Percentiles rank a stretch among this genome's conserved stretches.
phyloP scores from a whole-genome alignment of 2,888 invertebrate genomes.

The Archips xylosteana region DNA sequence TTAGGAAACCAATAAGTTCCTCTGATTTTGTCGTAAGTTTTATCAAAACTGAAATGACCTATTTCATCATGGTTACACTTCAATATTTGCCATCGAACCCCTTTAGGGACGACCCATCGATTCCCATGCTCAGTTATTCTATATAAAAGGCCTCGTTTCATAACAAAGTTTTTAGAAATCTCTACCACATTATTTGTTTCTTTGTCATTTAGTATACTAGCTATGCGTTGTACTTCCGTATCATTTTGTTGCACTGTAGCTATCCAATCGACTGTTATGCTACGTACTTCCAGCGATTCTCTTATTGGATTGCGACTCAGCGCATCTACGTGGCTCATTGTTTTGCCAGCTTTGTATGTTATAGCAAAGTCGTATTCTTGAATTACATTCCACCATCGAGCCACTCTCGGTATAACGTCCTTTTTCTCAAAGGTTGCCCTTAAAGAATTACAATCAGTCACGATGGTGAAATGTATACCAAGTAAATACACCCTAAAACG shows the following conservation, averaged over 20 bases:
- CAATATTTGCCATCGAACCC: not conserved
- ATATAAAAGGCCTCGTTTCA: not conserved
- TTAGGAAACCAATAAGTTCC: not conserved
- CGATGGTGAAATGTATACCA: conserved; percentile 46
- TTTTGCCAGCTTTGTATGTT: conserved; percentile 53
- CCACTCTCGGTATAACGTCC: conserved; percentile 52
- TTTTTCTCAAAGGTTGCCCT: conserved; percentile 50
- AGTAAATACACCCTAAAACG: conserved; percentile 48
- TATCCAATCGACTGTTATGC: not conserved
- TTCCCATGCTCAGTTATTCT: not conserved
- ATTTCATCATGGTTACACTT: not conserved
- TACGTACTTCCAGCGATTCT: not conserved
- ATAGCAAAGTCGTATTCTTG: conserved; percentile 55
- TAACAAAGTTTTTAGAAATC: not conserved
- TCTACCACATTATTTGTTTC: not conserved
- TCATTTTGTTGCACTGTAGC: not conserved
- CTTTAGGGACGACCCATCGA: not conserved
- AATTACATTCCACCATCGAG: conserved; percentile 56
- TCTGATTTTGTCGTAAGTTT: not conserved
- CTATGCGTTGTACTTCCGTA: not conserved
- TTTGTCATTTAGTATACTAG: not conserved
- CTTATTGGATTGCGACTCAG: conserved; percentile 51
- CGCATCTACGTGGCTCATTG: conserved; percentile 57
- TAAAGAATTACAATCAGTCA: conserved; percentile 56
- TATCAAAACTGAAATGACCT: not conserved